Evolutionary conservation across 1,140 invertebrate genomes (phyloP).

Genomic region (Nephotettix cincticeps): DNA sequence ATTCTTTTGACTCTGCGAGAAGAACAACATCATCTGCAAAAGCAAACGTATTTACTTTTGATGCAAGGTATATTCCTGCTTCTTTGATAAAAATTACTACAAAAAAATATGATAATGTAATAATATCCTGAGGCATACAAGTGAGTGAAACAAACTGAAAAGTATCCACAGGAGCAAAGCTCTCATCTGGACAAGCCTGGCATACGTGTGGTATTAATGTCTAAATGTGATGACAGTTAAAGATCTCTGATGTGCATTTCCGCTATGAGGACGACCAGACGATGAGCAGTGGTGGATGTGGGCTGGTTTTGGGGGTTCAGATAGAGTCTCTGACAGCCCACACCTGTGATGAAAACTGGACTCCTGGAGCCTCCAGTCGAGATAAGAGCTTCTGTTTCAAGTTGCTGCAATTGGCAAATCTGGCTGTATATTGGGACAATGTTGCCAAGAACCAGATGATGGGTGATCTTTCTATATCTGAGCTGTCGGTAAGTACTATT

Average conservation of each 20-base stretch:
- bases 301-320: conserved; percentile 85
- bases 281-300: conserved; percentile 49
- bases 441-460: conserved; percentile 64
- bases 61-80: too few species aligned
- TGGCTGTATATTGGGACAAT: conserved; percentile 90
- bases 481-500: conserved; percentile 63
- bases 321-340: conserved; percentile 80
- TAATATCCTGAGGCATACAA: too few species aligned
- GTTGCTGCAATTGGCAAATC: conserved; percentile 81
- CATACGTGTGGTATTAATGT: conserved; percentile 32
- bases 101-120: too few species aligned
- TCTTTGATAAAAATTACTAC: too few species aligned
- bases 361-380: conserved; percentile 70
- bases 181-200: too few species aligned
- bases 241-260: conserved; percentile 93
- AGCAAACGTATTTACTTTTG: too few species aligned
- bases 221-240: too few species aligned
- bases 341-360: conserved; percentile 90
- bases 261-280: conserved; percentile 89
- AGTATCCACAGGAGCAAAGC: too few species aligned
- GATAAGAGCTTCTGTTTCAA: conserved; percentile 73
- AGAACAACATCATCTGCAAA: too few species aligned
- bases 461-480: conserved; percentile 63
- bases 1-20: too few species aligned
- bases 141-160: too few species aligned